Conservation (phyloP, 1,140 invertebrate species). For the Caenorhabditis briggsae region DNA sequence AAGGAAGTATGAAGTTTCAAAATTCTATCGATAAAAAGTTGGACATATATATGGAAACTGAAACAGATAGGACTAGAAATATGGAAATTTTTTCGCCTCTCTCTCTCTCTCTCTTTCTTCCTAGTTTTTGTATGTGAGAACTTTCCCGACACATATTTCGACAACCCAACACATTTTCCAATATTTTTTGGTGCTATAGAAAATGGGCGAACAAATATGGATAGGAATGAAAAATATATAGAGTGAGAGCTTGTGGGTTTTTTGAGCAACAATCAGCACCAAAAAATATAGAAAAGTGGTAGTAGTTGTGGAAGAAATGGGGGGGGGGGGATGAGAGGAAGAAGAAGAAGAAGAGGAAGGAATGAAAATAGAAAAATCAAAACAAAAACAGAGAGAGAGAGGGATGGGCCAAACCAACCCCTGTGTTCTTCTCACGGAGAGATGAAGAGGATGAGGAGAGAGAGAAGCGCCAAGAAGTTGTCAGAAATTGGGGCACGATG, state of each 20-base stretch:
- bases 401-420: neutral
- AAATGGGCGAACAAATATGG: too few species aligned
- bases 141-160: neutral
- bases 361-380: constrained; percentile 34
- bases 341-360: neutral
- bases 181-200: neutral
- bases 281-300: neutral
- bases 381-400: constrained; percentile 4
- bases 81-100: neutral
- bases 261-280: too few species aligned
- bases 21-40: neutral
- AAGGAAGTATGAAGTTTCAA: neutral
- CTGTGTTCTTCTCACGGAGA: neutral
- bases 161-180: too few species aligned
- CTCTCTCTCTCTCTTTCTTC: neutral
- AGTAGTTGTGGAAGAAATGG: neutral
- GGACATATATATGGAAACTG: neutral
- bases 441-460: neutral
- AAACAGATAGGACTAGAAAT: constrained; percentile 11
- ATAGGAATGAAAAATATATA: too few species aligned
- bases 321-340: neutral
- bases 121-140: neutral
- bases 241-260: neutral
- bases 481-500: constrained; percentile 26
- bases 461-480: neutral